Percentiles rank a stretch among this genome's conserved stretches.
Evolutionary conservation across 2,113 vertebrate genomes (phyloP).

Genomic region (Nothocercus julius): DNA sequence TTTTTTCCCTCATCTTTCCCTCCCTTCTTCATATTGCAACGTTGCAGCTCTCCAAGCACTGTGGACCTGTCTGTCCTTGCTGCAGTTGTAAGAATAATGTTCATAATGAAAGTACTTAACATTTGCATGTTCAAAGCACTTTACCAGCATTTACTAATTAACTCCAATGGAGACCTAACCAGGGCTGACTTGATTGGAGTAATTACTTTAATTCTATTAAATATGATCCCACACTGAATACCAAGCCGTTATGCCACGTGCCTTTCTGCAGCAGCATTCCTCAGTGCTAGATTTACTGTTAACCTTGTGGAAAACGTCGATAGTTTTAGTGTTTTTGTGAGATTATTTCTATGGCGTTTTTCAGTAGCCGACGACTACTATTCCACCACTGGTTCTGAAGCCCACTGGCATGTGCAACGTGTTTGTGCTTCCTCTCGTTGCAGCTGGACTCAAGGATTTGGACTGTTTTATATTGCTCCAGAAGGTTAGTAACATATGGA

Average conservation of each 20-base stretch:
- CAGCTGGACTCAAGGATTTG: rapidly evolving
- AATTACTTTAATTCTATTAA: constrained; percentile 56
- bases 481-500: neutral
- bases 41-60: neutral
- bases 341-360: neutral
- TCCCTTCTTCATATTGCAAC: neutral
- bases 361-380: too few species aligned
- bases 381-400: neutral
- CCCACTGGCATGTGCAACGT: rapidly evolving
- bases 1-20: neutral
- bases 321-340: neutral
- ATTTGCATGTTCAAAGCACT: constrained; percentile 22
- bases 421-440: neutral
- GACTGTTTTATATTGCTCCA: neutral
- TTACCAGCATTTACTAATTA: constrained; percentile 41
- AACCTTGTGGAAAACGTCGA: neutral
- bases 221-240: neutral
- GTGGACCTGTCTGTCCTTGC: neutral
- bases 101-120: constrained; percentile 32
- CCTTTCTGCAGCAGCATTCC: neutral
- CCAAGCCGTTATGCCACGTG: neutral
- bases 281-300: neutral
- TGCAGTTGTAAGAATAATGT: neutral
- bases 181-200: constrained; percentile 11
- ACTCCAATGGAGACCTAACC: neutral